These are phyloP conservation scores for Mirza zaza DNA, from an alignment of 2,113 vertebrate genomes.

Conservation along the genomic window DNA sequence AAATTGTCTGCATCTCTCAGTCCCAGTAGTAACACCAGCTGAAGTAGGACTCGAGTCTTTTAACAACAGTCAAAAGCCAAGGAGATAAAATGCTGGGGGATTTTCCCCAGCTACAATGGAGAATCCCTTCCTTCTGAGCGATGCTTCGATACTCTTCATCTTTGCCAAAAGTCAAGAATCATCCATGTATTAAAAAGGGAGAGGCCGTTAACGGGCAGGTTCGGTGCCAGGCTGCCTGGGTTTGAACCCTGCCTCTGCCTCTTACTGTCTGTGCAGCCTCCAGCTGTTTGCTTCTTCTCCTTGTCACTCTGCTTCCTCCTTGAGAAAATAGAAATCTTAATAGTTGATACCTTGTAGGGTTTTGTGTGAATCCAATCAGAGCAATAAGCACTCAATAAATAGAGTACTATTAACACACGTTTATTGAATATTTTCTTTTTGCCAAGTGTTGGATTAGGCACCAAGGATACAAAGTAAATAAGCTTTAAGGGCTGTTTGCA, in stretches of 20 bases:
- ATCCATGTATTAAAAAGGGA: neutral
- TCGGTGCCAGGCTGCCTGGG: neutral
- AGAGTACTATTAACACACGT: neutral
- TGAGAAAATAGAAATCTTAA: conserved; percentile 8
- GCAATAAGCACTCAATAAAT: neutral
- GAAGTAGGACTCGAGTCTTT: neutral
- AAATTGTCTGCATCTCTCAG: neutral
- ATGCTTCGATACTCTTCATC: conserved; percentile 13
- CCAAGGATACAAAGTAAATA: neutral
- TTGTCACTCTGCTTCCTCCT: neutral
- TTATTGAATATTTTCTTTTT: neutral
- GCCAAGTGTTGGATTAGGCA: neutral
- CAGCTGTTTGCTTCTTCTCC: neutral
- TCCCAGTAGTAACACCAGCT: neutral
- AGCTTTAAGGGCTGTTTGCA: neutral
- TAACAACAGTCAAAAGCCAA: neutral
- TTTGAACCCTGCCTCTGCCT: neutral
- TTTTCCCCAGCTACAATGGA: neutral
- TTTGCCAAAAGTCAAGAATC: neutral
- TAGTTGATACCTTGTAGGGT: neutral
- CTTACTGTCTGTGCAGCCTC: neutral
- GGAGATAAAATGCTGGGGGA: neutral
- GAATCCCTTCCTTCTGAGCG: neutral
- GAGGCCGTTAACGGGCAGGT: neutral
- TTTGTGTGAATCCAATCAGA: neutral